These are phyloP conservation scores for Sarcoramphus papa DNA, from an alignment of 2,797 vertebrate genomes.

Conservation along the genomic window DNA sequence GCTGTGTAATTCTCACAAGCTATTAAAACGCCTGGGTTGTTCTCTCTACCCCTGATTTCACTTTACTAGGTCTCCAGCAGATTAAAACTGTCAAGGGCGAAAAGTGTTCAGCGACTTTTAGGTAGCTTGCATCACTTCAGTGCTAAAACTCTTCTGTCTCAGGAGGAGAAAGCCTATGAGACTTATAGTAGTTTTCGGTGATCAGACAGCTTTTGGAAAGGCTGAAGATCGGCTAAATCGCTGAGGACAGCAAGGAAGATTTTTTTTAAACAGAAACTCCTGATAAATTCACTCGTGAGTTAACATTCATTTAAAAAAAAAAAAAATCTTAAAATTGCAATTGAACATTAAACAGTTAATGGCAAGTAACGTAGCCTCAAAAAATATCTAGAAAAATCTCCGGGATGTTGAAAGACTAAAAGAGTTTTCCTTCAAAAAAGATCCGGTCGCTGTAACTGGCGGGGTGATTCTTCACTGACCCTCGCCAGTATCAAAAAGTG, in stretches of 20 bases:
- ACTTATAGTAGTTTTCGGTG: not conserved
- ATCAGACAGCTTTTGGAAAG: not conserved
- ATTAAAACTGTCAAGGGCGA: not conserved
- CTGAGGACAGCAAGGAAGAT: not conserved
- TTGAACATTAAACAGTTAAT: not conserved
- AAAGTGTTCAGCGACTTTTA: not conserved
- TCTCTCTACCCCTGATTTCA: not conserved
- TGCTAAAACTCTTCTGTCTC: not conserved
- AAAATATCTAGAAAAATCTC: not conserved
- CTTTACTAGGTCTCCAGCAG: not conserved
- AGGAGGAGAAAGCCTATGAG: not conserved
- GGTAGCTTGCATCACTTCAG: not conserved
- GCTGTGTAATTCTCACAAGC: not conserved
- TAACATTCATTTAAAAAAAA: not conserved
- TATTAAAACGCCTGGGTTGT: not conserved
- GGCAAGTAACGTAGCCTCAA: not conserved
- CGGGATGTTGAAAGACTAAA: not conserved
- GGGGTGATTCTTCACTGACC: not conserved
- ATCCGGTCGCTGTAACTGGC: accelerated
- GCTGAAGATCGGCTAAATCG: not conserved
- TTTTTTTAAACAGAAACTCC: not conserved
- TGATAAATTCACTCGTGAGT: not conserved
- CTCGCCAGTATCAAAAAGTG: not conserved
- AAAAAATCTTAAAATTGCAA: not conserved
- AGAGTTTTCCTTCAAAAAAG: not conserved